Evolutionary conservation across 2,113 vertebrate species (phyloP), one percentile per base, ranked within the genome.

Genomic region (Ameiurus melas): DNA sequence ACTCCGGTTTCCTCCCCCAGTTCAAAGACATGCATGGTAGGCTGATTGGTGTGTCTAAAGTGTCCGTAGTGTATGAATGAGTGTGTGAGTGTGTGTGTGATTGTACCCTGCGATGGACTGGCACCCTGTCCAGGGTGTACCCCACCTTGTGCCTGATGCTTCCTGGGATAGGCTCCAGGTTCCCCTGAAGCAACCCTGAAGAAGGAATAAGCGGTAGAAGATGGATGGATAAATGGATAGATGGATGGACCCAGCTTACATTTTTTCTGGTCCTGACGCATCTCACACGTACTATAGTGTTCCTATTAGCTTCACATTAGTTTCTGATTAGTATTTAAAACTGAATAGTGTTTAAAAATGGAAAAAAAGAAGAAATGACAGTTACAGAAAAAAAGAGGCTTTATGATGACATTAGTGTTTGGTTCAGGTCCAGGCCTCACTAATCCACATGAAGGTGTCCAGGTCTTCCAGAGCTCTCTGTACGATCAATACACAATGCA

Each of bases 401-500:
- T 39, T 89, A 86, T 91, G 90, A 91, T 90, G 90, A 91, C 89
- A 92, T 90, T 88, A 93, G 94, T 91, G 92, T 94, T 93, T 84
- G 90, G 92, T 90, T 91, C 92, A 90, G 91, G 93, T 92, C 91
- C 81, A 91, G 91, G 92, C 92, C 86, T 90, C 89, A 90, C 91
- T 91, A 92, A 93, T 92, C 92, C 83, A 73, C 80, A 79, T 85
- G 79, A 88, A 64, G 66, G 57, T 85, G 83, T 73, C 73, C 73
- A 92, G 92, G 86, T 90, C 87, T 93, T 94, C 92, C 89, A 92
- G 94, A 89, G 92, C 92, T 95, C 93, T 93, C 94, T 85, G 92
- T 58, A 92, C 96, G 95, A 97, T 97, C 96, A 94, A 96, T 96
- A 95, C 94, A 94, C 95, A 89, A 85, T 89, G 90, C 95, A 95